Base-by-base conservation (phyloP, 2,888 invertebrate species). In the Leucophenga maculata region DNA sequence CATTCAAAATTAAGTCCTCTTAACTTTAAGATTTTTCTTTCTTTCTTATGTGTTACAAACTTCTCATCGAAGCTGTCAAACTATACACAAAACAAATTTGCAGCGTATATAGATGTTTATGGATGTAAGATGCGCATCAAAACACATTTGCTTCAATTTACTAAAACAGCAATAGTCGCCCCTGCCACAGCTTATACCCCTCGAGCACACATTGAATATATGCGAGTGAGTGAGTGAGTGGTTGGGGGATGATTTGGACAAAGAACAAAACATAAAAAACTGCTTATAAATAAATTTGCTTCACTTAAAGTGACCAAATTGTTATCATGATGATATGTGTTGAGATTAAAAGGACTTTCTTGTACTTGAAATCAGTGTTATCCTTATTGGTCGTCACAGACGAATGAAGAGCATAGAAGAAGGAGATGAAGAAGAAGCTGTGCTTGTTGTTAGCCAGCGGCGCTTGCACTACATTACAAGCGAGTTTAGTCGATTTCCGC, bases 231-330 rank as follows among this genome's bases (percentile, higher is more conserved):
- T 26, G 57, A 8, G 32, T 54, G 39, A 54, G 11, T 18, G 54
- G 14, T 2, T 57, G 31, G 46, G 46, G 44, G 6, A 1, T 11
- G 20, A 18, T 9, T 6, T 16, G 13, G 18, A 59, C 20, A 3
- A 18, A 6, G 18, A 50, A 6, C 16, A 32, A 22, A 6, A 66
- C 69, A 75, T 77, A 79, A 79, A 82, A 78, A 80, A 84, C 77
- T 81, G 84, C 83, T 86, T 85, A 85, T 84, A 87, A 86, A 87
- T 87, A 86, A 86, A 87, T 87, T 87, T 87, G 86, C 85, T 83
- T 85, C 86, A 87, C 86, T 86, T 87, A 83, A 85, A 86, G 87
- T 86, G 86, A 86, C 86, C 87, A 85, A 84, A 86, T 87, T 86
- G 86, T 86, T 87, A 86, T 86, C 85, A 77, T 86, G 86, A 86